Conservation (phyloP, 2,113 vertebrate species). For the Scomber scombrus region DNA sequence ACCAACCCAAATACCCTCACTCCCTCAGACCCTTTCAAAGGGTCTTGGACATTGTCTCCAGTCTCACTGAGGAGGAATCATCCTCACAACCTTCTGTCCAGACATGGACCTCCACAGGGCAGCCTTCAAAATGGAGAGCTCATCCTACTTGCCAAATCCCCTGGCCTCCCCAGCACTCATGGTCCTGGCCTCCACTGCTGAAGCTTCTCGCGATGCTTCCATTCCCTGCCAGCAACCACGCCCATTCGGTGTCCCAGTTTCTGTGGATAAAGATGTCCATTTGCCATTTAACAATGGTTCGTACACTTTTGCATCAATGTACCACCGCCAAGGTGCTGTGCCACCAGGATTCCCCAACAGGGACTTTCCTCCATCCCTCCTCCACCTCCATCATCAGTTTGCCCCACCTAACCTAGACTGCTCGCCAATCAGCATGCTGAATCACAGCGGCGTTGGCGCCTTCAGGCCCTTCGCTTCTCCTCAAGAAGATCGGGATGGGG, state of each 20-base stretch:
- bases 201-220: slow-evolving; percentile 97
- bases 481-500: slow-evolving; percentile 94
- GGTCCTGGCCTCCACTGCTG: slow-evolving; percentile 98
- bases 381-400: slow-evolving; percentile 98
- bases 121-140: slow-evolving; percentile 99
- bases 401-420: slow-evolving; percentile 99
- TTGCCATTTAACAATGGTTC: slow-evolving; percentile 99
- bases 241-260: slow-evolving; percentile 97
- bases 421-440: slow-evolving; percentile 98
- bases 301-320: slow-evolving; percentile 99
- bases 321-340: slow-evolving; percentile 97
- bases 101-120: slow-evolving; percentile 99
- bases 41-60: slow-evolving; percentile 58
- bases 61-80: slow-evolving; percentile 63
- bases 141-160: slow-evolving; percentile 98
- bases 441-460: slow-evolving; percentile 97
- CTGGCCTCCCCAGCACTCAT: slow-evolving; percentile 97
- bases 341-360: slow-evolving; percentile 96
- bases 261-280: slow-evolving; percentile 97
- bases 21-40: slow-evolving; percentile 56
- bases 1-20: slow-evolving; percentile 27
- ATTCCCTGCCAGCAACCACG: slow-evolving; percentile 97
- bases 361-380: slow-evolving; percentile 97
- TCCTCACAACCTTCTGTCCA: slow-evolving; percentile 33
- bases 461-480: slow-evolving; percentile 97